Percentiles rank a stretch among this genome's conserved stretches.
These are phyloP conservation scores for Nettapus auritus DNA, from an alignment of 2,113 vertebrate species.

Conservation along the genomic window DNA sequence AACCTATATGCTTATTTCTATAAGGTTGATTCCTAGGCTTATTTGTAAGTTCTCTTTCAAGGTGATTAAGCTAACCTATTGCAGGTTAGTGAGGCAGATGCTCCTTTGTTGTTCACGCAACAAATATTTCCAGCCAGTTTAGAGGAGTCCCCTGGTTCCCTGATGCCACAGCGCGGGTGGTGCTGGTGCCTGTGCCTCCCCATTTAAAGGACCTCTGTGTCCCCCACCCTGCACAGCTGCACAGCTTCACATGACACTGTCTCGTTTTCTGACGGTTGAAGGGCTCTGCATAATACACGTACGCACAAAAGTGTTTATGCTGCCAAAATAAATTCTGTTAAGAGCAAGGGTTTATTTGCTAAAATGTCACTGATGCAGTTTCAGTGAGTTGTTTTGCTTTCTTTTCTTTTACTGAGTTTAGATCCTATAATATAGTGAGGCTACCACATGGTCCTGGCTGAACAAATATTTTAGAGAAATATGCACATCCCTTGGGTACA, in stretches of 20 bases:
- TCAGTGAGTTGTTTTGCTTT: slow-evolving; percentile 70
- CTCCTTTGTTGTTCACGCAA: not conserved
- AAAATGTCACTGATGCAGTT: slow-evolving; percentile 75
- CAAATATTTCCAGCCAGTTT: not conserved
- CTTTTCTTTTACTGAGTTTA: slow-evolving; percentile 68
- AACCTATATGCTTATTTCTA: slow-evolving; percentile 79
- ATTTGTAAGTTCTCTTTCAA: slow-evolving; percentile 70
- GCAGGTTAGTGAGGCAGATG: slow-evolving; percentile 58
- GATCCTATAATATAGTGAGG: slow-evolving; percentile 63
- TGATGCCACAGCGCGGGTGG: accelerated
- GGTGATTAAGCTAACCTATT: not conserved
- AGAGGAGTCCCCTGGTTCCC: not conserved
- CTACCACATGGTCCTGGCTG: slow-evolving; percentile 67
- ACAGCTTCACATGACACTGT: slow-evolving; percentile 76
- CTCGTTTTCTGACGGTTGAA: slow-evolving; percentile 73
- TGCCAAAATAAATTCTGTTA: slow-evolving; percentile 80
- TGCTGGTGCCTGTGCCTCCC: slow-evolving; percentile 19
- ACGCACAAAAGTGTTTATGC: slow-evolving; percentile 76
- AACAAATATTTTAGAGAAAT: slow-evolving; percentile 77
- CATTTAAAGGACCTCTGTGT: slow-evolving; percentile 68
- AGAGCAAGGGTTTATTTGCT: slow-evolving; percentile 79
- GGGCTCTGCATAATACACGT: slow-evolving; percentile 71
- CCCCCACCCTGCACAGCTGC: slow-evolving; percentile 77
- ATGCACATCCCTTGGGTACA: slow-evolving; percentile 60
- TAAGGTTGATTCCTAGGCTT: slow-evolving; percentile 76